Evolutionary conservation across 1,140 invertebrate species (phyloP), one percentile per base, ranked within the genome.

Genomic region (Vanessa tameamea): DNA sequence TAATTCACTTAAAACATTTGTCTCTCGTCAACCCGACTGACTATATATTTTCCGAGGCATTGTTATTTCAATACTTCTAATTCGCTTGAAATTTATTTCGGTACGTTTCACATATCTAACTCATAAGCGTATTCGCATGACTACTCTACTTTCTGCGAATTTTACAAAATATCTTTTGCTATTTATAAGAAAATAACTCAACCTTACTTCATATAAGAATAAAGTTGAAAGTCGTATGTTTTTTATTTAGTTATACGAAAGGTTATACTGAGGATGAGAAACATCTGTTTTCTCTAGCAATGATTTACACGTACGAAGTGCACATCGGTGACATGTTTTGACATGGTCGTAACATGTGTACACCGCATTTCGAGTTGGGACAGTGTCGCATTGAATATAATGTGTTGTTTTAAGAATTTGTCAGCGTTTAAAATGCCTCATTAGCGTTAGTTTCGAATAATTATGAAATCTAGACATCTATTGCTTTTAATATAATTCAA

Each of bases 291-390:
- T 67, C 57, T 64, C 57, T 68, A 73, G 72, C 61, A 68, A 73
- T 73, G 72, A 73, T 73, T 73, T 73, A 73, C 57, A 61, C 57
- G 57, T 73, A 66, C 57, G 23, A 53, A 51, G 64, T 66, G 57
- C 65, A 68, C 43, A 47, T 63, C 55, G 26, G 64, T 73, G 72
- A 73, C 72, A 73, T 68, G 61, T 68, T 73, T 57, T 73, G 72
- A 73, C 72, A 64, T 20, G 37, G 57, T 15, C n/a, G 57, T 64
- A 68, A 66, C 72, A 61, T 20, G 72, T 66, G 72, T 64, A 61
- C 51, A 47, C 50, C 63, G 57, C 57, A 6, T 61, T 13, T 5
- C 31, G 23, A 8, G 26, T 15, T 61, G 14, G 57, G 57, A 61
- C 57, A 5, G 31, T 61, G 57, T 61, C 57, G 26, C 23, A 37